A percentile compares a stretch with the other conserved stretches of the same genome.
Evolutionary conservation across 2,888 invertebrate species (phyloP).

Genomic region (Slavum lentiscoides): DNA sequence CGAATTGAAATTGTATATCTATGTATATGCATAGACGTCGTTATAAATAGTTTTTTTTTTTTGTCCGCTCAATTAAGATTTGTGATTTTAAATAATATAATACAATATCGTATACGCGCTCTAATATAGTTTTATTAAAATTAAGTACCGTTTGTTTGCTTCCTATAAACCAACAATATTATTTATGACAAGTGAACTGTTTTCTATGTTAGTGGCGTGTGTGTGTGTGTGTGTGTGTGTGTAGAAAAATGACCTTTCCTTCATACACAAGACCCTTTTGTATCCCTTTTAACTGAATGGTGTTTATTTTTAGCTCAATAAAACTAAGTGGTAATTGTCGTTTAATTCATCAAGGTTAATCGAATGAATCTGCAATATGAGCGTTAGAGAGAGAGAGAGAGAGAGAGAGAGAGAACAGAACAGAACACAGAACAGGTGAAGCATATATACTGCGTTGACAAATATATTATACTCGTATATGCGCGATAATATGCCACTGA

Average conservation of each 20-base stretch:
- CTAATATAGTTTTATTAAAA: conserved; percentile 32
- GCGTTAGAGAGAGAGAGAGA: conserved; percentile 24
- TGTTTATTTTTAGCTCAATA: conserved; percentile 49
- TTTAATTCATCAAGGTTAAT: conserved; percentile 50
- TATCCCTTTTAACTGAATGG: conserved; percentile 38
- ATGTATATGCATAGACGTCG: not conserved
- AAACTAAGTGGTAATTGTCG: conserved; percentile 45
- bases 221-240: not conserved
- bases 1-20: no score
- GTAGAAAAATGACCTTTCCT: conserved; percentile 44
- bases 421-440: conserved; percentile 28
- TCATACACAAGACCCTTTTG: conserved; percentile 40
- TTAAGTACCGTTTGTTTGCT: conserved; percentile 29
- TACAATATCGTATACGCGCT: not conserved
- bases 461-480: no score
- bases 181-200: conserved; percentile 34
- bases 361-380: conserved; percentile 50
- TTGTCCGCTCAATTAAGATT: conserved; percentile 7
- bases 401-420: not conserved
- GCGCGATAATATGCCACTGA: no score
- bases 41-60: conserved; percentile 9
- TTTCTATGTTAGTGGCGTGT: conserved; percentile 7
- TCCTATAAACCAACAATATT: conserved; percentile 29
- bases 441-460: not conserved
- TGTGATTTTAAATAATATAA: not conserved